phyloP scores from a whole-genome alignment of 2,888 invertebrate genomes.

The Uropetala carovei region DNA sequence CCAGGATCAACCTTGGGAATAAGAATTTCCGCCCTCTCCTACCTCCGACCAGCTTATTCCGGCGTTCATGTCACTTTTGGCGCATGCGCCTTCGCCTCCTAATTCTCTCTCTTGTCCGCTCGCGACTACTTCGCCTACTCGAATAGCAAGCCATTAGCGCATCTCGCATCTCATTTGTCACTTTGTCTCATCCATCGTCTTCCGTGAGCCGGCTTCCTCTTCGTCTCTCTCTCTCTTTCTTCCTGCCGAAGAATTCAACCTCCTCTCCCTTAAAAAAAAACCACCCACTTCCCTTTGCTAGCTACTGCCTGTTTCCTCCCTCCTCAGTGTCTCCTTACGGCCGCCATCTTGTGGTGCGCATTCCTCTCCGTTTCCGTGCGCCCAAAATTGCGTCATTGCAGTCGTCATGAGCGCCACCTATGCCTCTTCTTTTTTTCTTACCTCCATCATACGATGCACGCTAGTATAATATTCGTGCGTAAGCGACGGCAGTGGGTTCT shows the following conservation, averaged over 20 bases:
- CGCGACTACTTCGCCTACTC: slow-evolving; percentile 38
- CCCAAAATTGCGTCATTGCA: slow-evolving; percentile 14
- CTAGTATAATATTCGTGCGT: neutral
- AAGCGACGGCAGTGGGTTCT: neutral
- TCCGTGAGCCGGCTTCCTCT: neutral
- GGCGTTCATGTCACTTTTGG: slow-evolving; percentile 44
- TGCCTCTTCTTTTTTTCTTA: neutral
- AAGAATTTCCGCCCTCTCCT: slow-evolving; percentile 10
- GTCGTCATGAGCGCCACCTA: neutral
- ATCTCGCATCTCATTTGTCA: slow-evolving; percentile 61
- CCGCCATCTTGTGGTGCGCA: neutral
- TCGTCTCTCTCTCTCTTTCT: neutral
- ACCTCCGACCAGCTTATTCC: slow-evolving; percentile 17
- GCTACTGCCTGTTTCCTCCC: neutral
- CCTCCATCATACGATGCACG: neutral
- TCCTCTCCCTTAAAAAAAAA: neutral
- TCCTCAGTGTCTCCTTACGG: neutral
- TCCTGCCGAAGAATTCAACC: slow-evolving; percentile 19
- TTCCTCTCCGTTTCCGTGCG: neutral
- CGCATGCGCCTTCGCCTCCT: slow-evolving; percentile 29
- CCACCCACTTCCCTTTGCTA: neutral
- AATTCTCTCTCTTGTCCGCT: neutral
- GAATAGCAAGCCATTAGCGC: slow-evolving; percentile 53
- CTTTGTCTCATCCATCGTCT: slow-evolving; percentile 45
- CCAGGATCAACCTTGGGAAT: slow-evolving; percentile 18